Evolutionary conservation across 2,797 vertebrate species (phyloP).

Genomic region (Trichosurus vulpecula): DNA sequence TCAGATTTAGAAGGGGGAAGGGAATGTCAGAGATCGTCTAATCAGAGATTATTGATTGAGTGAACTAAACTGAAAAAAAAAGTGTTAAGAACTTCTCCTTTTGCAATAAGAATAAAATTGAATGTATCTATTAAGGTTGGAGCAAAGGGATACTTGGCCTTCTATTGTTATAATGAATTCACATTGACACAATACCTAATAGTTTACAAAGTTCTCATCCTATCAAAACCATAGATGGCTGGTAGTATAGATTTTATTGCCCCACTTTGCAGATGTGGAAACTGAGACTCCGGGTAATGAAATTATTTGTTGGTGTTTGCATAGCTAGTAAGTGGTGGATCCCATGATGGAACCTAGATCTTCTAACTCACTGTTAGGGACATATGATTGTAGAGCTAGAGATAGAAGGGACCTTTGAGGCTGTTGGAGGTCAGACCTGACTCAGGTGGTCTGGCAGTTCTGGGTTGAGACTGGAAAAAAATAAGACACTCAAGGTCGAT

Average conservation of each 20-base stretch:
- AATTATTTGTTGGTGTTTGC: neutral
- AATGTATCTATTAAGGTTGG: neutral
- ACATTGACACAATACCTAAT: neutral
- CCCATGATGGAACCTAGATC: neutral
- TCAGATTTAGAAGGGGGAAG: neutral
- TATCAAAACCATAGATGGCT: neutral
- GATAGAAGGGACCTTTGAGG: neutral
- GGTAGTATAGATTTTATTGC: neutral
- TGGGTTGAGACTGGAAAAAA: neutral
- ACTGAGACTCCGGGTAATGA: neutral
- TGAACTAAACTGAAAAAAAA: neutral
- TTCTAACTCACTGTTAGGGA: neutral
- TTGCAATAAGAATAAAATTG: neutral
- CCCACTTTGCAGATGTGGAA: neutral
- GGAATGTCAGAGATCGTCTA: neutral
- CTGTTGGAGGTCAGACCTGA: neutral
- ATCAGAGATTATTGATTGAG: neutral
- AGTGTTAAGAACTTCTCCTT: neutral
- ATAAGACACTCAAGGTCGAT: neutral
- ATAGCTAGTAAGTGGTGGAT: neutral
- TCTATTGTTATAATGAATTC: neutral
- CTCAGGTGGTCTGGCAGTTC: neutral
- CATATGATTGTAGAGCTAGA: neutral
- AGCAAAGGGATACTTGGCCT: neutral
- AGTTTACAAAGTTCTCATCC: neutral